Percentiles rank a stretch among this genome's conserved stretches.
Evolutionary conservation across 2,797 vertebrate species (phyloP).

Genomic region (Cheirogaleus major): DNA sequence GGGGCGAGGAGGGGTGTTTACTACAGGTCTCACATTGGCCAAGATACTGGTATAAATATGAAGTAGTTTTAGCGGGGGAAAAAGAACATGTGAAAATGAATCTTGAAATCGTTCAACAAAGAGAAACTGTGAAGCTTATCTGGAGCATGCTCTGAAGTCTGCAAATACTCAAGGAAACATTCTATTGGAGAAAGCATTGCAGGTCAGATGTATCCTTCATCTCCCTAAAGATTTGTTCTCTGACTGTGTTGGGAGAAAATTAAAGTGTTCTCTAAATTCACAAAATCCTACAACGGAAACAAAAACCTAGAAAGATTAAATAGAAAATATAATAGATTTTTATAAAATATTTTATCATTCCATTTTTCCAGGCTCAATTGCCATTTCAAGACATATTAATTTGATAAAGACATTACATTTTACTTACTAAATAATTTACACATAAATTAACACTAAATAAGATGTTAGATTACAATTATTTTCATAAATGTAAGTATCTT

Average conservation of each 20-base stretch:
- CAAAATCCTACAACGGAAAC: background rate
- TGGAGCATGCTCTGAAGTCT: background rate
- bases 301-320: background rate
- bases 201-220: background rate
- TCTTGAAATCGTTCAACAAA: background rate
- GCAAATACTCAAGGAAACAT: background rate
- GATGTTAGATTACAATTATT: background rate
- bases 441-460: background rate
- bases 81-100: background rate
- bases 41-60: background rate
- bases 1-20: fast-evolving
- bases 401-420: background rate
- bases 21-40: background rate
- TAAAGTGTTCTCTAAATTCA: background rate
- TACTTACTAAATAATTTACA: background rate
- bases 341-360: background rate
- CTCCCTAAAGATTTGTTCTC: background rate
- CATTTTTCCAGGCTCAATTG: background rate
- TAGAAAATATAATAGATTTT: background rate
- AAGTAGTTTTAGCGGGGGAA: background rate
- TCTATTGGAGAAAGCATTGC: background rate
- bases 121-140: background rate
- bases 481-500: background rate
- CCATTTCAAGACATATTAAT: background rate
- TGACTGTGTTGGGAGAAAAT: background rate